Conservation (phyloP, 2,888 invertebrate genomes). For the Diplolepis rosae region DNA sequence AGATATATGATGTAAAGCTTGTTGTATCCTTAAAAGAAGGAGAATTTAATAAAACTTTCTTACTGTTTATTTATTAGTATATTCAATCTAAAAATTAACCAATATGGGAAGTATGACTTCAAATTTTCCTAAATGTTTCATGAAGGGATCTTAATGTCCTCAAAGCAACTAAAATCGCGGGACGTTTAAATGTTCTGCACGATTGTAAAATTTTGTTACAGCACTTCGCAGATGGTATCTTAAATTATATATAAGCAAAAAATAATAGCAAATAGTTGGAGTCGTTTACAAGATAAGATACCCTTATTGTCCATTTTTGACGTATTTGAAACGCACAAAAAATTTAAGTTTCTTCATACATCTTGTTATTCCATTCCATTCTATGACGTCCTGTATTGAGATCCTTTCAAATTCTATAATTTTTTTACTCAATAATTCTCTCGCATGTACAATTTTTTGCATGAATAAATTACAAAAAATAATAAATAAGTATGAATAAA, state of each 20-base stretch:
- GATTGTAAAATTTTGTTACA: too few relatives aligned
- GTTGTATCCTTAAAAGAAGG: neutral
- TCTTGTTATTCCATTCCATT: constrained; percentile 9
- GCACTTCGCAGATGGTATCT: too few relatives aligned
- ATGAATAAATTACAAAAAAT: neutral
- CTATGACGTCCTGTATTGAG: neutral
- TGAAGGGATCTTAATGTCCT: too few relatives aligned
- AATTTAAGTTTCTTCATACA: neutral
- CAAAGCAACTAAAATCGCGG: too few relatives aligned
- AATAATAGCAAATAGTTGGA: too few relatives aligned
- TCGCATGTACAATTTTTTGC: constrained; percentile 3
- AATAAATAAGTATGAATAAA: neutral
- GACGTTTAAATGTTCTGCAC: too few relatives aligned
- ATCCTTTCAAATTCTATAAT: neutral
- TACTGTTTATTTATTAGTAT: neutral
- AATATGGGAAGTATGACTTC: neutral
- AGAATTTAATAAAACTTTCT: neutral
- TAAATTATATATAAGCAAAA: too few relatives aligned
- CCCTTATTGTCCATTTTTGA: too few relatives aligned
- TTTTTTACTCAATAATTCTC: neutral
- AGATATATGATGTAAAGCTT: neutral
- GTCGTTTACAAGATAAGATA: too few relatives aligned
- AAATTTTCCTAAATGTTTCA: neutral
- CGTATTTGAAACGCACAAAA: neutral
- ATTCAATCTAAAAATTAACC: neutral